These are phyloP conservation scores for Pyrocoelia pectoralis DNA, from an alignment of 2,888 invertebrate genomes.

Conservation along the genomic window DNA sequence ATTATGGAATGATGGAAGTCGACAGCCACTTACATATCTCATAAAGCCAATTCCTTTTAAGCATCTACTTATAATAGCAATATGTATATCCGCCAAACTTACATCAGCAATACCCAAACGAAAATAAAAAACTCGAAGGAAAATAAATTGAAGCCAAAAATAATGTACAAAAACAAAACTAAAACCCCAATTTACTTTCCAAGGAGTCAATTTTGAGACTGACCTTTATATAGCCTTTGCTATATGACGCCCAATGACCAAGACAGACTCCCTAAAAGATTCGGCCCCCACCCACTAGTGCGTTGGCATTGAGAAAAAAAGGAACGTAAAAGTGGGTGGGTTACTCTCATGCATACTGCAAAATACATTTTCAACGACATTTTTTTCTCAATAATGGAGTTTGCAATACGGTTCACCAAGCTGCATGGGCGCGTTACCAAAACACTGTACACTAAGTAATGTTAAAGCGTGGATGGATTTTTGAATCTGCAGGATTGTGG, in stretches of 20 bases:
- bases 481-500: slow-evolving; percentile 4
- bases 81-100: slow-evolving; percentile 26
- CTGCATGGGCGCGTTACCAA: slow-evolving; percentile 31
- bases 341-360: slow-evolving; percentile 52
- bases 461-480: slow-evolving; percentile 27
- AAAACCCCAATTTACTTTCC: slow-evolving; percentile 44
- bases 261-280: slow-evolving; percentile 49
- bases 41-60: slow-evolving; percentile 54
- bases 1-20: slow-evolving; percentile 47
- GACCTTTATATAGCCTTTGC: slow-evolving; percentile 60
- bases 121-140: slow-evolving; percentile 39
- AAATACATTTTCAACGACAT: slow-evolving; percentile 38
- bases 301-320: slow-evolving; percentile 13
- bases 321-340: slow-evolving; percentile 45
- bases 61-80: slow-evolving; percentile 48
- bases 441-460: slow-evolving; percentile 16
- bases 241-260: slow-evolving; percentile 58
- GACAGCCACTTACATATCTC: slow-evolving; percentile 51
- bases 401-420: slow-evolving; percentile 50
- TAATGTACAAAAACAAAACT: slow-evolving; percentile 22
- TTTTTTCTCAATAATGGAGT: slow-evolving; percentile 46
- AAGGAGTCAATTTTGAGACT: slow-evolving; percentile 48
- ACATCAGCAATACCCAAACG: slow-evolving; percentile 39
- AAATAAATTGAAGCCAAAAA: slow-evolving; percentile 42
- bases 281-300: slow-evolving; percentile 42